Evolutionary conservation across 2,888 invertebrate species (phyloP), one percentile per base, ranked within the genome.

Genomic region (Drosophila robusta): DNA sequence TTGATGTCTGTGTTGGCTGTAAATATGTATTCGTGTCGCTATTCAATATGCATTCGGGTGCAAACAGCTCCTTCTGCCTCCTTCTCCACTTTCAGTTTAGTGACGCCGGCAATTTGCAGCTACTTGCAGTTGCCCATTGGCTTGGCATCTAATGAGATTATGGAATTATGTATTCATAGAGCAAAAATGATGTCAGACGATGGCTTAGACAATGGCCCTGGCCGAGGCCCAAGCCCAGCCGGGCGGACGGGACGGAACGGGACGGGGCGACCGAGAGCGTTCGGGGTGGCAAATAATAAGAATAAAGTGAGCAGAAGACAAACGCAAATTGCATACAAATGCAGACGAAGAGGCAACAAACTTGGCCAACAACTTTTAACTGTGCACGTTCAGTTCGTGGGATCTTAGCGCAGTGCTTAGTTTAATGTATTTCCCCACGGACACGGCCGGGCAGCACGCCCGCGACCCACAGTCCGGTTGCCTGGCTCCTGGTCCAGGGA

Each of bases 151-250:
- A 90, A 89, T 88, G 78, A 80, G 88, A 89, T 90, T 89, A 87
- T 74, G 68, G 80, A 88, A 89, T 89, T 89, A 82, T 77, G 80
- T 80, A 90, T 90, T 90, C 81, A 87, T 76, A 77, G 79, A 57
- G 82, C 73, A 76, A 74, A 75, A 82, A 77, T 82, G 70, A 77
- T 79, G 80, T 67, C 84, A 75, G 82, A 62, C 70, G 64, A 29
- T 60, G 71, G 45, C 58, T 57, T 42, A 69, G 72, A 64, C 68
- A 68, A 58, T 65, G 72, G 39, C 24, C 41, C 16, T 50, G 47
- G 42, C 52, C 32, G 11, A 32, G 32, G 32, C 3, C 32, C 32
- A 11, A 4, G 32, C 34, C 4, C 11, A 34, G 11, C 0, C 34
- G 22, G 47, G 42, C 14, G 26, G 24, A 22, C n/a, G 14, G 12